These are phyloP conservation scores for Clarias laeviceps DNA, from an alignment of 2,797 vertebrate species.

Conservation along the genomic window DNA sequence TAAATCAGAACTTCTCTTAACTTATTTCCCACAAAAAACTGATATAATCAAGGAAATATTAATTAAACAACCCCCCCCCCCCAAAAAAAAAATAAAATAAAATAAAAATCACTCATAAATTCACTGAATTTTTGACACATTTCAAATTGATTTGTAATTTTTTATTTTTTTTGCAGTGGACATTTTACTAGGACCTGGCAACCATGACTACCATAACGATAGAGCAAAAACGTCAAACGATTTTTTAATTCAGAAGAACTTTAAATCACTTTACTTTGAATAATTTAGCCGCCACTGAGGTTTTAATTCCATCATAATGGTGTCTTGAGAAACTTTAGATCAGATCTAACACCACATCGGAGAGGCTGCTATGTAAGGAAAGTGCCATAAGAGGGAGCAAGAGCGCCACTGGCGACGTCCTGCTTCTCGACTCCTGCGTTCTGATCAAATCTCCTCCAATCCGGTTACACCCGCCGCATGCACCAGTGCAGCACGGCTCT, in stretches of 20 bases:
- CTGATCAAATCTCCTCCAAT: constrained; percentile 51
- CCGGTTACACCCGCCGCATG: constrained; percentile 37
- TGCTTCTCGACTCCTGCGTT: constrained; percentile 45
- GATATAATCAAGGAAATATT: background rate
- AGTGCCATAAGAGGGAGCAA: constrained; percentile 71
- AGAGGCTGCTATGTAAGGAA: constrained; percentile 48
- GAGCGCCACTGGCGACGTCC: constrained; percentile 56
- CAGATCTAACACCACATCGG: background rate
- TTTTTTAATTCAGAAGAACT: background rate
- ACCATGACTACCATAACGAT: background rate
- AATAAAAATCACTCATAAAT: too few species aligned
- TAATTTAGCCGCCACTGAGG: background rate
- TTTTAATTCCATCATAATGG: background rate
- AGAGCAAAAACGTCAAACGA: background rate
- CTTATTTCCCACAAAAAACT: background rate
- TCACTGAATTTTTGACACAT: background rate
- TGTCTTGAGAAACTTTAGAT: background rate
- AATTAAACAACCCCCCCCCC: background rate
- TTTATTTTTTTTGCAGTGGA: background rate
- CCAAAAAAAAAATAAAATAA: background rate
- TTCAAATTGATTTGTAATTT: background rate
- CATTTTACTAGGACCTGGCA: background rate
- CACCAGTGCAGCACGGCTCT: constrained; percentile 61
- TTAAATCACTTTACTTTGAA: background rate
- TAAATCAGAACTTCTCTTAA: background rate